A percentile compares a stretch with the other conserved stretches of the same genome.
Evolutionary conservation across 2,888 invertebrate genomes (phyloP).

Genomic region (Diploptera punctata): DNA sequence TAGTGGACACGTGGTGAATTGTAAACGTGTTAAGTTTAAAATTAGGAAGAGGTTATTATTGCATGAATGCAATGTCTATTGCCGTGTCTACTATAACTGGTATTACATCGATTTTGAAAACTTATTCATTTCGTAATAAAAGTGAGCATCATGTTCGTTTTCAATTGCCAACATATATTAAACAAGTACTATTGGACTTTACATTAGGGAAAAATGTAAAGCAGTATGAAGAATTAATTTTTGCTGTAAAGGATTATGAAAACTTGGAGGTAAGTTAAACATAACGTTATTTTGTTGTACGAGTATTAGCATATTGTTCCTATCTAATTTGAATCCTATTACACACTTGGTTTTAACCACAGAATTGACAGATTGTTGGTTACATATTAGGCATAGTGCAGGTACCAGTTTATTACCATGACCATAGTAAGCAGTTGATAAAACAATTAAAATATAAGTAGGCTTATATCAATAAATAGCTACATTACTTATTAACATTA

Average conservation of each 20-base stretch:
- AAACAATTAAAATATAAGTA: no score
- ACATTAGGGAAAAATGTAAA: conserved; percentile 53
- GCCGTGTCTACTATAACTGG: not conserved
- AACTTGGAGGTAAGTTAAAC: conserved; percentile 53
- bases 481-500: no score
- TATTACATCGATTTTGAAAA: conserved; percentile 25
- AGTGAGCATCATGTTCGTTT: conserved; percentile 53
- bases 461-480: no score
- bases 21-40: no score
- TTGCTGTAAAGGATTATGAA: conserved; percentile 59
- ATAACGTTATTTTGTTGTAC: not conserved
- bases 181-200: conserved; percentile 57
- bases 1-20: no score
- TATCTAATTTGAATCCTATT: not conserved
- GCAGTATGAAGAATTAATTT: conserved; percentile 60
- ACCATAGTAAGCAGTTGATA: not conserved
- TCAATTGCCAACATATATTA: conserved; percentile 59
- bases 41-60: no score
- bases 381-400: not conserved
- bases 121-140: not conserved
- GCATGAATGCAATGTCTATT: conserved; percentile 20
- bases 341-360: not conserved
- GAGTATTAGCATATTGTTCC: not conserved
- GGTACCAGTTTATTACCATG: not conserved
- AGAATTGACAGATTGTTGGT: not conserved